Conservation (phyloP, 2,888 invertebrate genomes). For the Zelleria hepariella region DNA sequence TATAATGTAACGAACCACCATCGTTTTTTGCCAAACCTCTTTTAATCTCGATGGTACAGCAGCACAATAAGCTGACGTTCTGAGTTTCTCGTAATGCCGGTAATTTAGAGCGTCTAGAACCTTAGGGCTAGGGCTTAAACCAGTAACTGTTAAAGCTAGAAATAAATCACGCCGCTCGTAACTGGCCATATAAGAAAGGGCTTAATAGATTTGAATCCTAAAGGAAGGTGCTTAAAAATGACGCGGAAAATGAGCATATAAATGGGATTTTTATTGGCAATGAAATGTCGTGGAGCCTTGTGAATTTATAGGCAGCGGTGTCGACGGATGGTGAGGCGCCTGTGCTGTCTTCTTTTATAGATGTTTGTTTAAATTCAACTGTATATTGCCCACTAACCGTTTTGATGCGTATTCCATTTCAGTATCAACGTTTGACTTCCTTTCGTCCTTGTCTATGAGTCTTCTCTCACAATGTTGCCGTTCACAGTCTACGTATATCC, state of each 20-base stretch:
- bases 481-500: no score
- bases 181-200: not conserved
- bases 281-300: not conserved
- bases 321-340: no score
- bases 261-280: not conserved
- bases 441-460: no score
- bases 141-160: not conserved
- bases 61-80: slow-evolving; percentile 42
- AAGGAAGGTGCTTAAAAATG: not conserved
- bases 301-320: not conserved
- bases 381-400: no score
- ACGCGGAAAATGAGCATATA: not conserved
- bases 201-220: not conserved
- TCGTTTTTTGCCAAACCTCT: not conserved
- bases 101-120: slow-evolving; percentile 29
- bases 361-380: no score
- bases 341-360: no score
- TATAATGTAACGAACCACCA: not conserved
- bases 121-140: not conserved
- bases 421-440: no score
- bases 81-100: slow-evolving; percentile 45
- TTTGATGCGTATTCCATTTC: no score
- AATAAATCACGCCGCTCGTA: slow-evolving; percentile 1
- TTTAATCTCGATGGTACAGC: not conserved
- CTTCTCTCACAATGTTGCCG: no score